Percentiles rank a stretch among this genome's conserved stretches.
Conservation (phyloP, 1,140 invertebrate genomes). For the Sitodiplosis mosellana region DNA sequence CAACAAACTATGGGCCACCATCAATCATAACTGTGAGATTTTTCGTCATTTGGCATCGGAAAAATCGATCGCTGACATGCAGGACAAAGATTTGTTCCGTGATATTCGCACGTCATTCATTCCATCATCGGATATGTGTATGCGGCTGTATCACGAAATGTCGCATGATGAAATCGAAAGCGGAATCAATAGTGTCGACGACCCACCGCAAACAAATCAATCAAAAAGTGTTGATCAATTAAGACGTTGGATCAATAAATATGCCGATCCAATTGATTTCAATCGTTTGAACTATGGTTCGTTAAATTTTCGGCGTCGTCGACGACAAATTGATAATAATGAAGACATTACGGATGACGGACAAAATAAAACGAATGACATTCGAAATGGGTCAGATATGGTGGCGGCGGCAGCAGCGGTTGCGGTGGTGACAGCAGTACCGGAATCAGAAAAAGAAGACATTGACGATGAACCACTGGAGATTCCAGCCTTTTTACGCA, state of each 20-base stretch:
- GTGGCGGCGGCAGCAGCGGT: not conserved
- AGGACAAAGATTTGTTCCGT: constrained; percentile 21
- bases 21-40: constrained; percentile 13
- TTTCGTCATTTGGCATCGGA: constrained; percentile 15
- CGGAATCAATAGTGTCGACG: not conserved
- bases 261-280: too few relatives aligned
- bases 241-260: not conserved
- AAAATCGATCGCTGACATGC: constrained; percentile 13
- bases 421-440: not conserved
- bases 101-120: constrained; percentile 23
- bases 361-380: not conserved
- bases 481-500: constrained; percentile 13
- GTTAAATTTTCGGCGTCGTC: too few relatives aligned
- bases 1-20: not conserved
- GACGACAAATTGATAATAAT: too few relatives aligned
- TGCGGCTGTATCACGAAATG: constrained; percentile 11
- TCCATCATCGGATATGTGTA: constrained; percentile 11
- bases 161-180: not conserved
- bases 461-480: not conserved
- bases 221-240: not conserved
- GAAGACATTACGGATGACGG: too few relatives aligned
- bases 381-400: not conserved
- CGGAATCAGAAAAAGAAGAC: not conserved
- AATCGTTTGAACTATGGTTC: too few relatives aligned
- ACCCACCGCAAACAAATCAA: not conserved